Evolutionary conservation across 2,113 vertebrate genomes (phyloP), one percentile per base, ranked within the genome.

Genomic region (Phalacrocorax aristotelis): DNA sequence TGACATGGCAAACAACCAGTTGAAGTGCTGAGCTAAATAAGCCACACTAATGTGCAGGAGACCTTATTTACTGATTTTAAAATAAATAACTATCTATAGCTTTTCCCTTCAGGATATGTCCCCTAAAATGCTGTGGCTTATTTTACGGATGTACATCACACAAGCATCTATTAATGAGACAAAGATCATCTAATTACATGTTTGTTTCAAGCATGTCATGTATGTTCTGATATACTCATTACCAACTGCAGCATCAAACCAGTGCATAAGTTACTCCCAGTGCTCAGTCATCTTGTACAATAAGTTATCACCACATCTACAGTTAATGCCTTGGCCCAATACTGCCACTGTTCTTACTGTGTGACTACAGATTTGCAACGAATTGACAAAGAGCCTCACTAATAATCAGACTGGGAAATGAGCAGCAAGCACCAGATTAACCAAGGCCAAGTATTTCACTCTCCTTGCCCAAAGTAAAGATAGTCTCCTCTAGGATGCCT

Each of bases 1-100:
- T 95, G 96, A 97, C 86, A 87, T 30, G 87, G 83, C 86, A 96
- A 95, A 96, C 84, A 96, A 96, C 68, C 89, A 94, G 82, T 16
- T 74, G 90, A 86, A 93, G 74, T 61, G 66, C 34, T 74, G 61
- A 90, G 42, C 32, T 90, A 95, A 97, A 94, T 64, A 82, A 97
- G 44, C 46, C 77, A 54, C 42, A 64, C 48, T 80, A 79, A 93
- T 13, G 84, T 62, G 57, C 32, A 7, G 11, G 51, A 93, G 64
- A 49, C 9, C 42, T 94, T 75, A 86, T 72, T 94, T 94, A 90
- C 93, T 89, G 91, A 79, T 96, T 89, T 94, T 61, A 42, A 96
- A 83, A 55, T 83, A 72, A 92, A 68, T 83, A 44, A 40, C 6
- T 77, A 25, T 15, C 34, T 66, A 22, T 42, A 86, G 26, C 15